Conservation (phyloP, 2,797 vertebrate species). For the Onychomys leucogaster region DNA sequence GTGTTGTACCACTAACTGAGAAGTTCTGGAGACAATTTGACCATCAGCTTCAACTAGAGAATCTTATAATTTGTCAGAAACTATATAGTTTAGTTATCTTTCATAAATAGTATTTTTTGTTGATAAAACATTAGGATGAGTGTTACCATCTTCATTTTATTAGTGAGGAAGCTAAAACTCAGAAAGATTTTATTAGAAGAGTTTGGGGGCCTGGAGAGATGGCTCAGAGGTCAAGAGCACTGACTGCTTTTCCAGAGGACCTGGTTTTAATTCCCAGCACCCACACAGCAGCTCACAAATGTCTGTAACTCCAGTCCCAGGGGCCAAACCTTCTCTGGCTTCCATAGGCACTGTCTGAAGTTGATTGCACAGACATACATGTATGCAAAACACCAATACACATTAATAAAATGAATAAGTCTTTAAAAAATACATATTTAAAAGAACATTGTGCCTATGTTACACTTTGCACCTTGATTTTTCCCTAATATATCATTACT, state of each 20-base stretch:
- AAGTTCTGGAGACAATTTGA: conserved; percentile 16
- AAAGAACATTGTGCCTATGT: not conserved
- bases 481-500: not conserved
- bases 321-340: not conserved
- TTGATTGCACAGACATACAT: not conserved
- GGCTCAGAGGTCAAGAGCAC: not conserved
- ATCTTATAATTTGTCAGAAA: conserved; percentile 29
- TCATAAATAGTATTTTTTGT: conserved; percentile 28
- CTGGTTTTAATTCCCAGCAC: not conserved
- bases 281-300: not conserved
- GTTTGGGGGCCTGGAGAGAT: not conserved
- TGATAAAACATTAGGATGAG: not conserved
- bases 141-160: not conserved
- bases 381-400: not conserved
- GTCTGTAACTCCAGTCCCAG: not conserved
- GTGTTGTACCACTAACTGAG: not conserved
- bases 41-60: not conserved
- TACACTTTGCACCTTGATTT: not conserved
- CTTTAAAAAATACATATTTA: too few relatives aligned
- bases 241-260: not conserved
- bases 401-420: not conserved
- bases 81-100: not conserved
- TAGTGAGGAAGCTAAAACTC: conserved; percentile 11
- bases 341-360: not conserved
- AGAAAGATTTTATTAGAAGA: not conserved